Percentiles rank a stretch among this genome's conserved stretches.
phyloP scores from a whole-genome alignment of 2,113 vertebrate species.

The Atractosteus spatula region DNA sequence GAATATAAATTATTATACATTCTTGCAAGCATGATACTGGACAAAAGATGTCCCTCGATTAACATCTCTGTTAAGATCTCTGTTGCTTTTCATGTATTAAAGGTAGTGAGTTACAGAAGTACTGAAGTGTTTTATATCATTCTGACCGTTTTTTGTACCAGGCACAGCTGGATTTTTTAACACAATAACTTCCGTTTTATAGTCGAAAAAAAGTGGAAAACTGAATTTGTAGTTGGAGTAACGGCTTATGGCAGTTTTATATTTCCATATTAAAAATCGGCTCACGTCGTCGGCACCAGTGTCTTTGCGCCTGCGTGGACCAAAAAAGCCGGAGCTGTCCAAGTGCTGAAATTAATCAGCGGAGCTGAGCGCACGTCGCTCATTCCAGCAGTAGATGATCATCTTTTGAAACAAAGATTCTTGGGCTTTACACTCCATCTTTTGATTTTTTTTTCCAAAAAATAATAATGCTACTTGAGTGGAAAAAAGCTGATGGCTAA shows the following conservation, averaged over 20 bases:
- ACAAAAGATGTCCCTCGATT: too few species aligned
- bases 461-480: background rate
- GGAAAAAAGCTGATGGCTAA: conserved; percentile 16
- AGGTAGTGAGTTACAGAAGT: too few species aligned
- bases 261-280: conserved; percentile 48
- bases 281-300: conserved; percentile 55
- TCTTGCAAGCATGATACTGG: too few species aligned
- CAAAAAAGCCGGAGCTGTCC: conserved; percentile 72
- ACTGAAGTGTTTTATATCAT: too few species aligned
- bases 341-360: conserved; percentile 74
- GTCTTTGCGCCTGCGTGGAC: conserved; percentile 74
- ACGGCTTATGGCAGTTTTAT: conserved; percentile 33
- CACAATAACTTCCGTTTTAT: background rate
- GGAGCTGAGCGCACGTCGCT: conserved; percentile 55
- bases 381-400: conserved; percentile 48
- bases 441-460: conserved; percentile 8
- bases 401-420: conserved; percentile 42
- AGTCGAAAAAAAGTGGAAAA: background rate
- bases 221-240: conserved; percentile 20
- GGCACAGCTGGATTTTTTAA: too few species aligned
- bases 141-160: too few species aligned
- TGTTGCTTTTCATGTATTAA: too few species aligned
- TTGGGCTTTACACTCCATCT: conserved; percentile 19
- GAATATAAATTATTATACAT: too few species aligned
- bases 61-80: too few species aligned